phyloP scores from a whole-genome alignment of 2,888 invertebrate species.

The Lumbricus terrestris region DNA sequence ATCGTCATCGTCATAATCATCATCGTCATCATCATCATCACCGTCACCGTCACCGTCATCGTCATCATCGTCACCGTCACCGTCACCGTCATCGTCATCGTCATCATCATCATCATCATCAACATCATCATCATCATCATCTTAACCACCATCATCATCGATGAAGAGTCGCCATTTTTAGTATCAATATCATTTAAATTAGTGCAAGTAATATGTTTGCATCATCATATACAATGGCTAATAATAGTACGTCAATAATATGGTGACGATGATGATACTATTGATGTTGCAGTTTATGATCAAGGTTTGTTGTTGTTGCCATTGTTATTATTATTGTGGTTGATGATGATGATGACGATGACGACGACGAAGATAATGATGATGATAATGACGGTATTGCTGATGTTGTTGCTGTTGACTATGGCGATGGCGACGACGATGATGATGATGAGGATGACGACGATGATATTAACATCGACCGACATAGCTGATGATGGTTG shows the following conservation, averaged over 20 bases:
- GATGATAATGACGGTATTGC: slow-evolving; percentile 23
- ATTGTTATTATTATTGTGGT: no score
- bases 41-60: neutral
- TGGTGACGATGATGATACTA: slow-evolving; percentile 30
- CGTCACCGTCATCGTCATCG: slow-evolving; percentile 16
- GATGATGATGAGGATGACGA: slow-evolving; percentile 30
- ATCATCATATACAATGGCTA: no score
- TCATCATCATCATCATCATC: slow-evolving; percentile 20
- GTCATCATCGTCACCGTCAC: slow-evolving; percentile 16
- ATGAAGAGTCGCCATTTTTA: no score
- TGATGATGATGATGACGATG: neutral
- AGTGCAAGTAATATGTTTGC: no score
- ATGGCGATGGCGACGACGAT: slow-evolving; percentile 28
- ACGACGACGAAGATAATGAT: no score
- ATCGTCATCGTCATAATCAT: slow-evolving; percentile 20
- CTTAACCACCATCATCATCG: slow-evolving; percentile 6
- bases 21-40: slow-evolving; percentile 24
- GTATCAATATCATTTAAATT: no score
- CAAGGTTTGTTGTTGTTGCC: neutral
- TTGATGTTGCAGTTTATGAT: slow-evolving; percentile 26
- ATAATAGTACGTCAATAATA: no score
- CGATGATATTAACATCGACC: no score
- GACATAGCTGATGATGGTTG: slow-evolving; percentile 25
- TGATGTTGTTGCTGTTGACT: slow-evolving; percentile 28
- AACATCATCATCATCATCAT: slow-evolving; percentile 14